Percentiles rank a stretch among this genome's conserved stretches.
These are phyloP conservation scores for Neocloeon triangulifer DNA, from an alignment of 1,140 invertebrate genomes.

Conservation along the genomic window DNA sequence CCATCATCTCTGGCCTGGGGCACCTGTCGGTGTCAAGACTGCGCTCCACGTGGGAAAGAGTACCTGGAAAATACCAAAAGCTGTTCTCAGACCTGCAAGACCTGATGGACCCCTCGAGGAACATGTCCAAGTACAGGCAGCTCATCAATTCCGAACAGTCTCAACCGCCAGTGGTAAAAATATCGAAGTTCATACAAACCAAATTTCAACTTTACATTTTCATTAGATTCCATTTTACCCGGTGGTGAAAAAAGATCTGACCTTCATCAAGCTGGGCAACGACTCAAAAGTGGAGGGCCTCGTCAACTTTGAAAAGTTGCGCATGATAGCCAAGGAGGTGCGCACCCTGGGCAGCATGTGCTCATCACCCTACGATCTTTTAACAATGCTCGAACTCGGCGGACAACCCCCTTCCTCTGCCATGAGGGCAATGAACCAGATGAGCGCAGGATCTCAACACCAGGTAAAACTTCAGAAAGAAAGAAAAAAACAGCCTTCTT, in stretches of 20 bases:
- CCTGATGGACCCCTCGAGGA: conserved; percentile 91
- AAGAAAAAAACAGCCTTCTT: no score
- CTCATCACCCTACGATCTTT: conserved; percentile 72
- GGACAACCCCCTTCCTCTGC: conserved; percentile 69
- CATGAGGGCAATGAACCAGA: conserved; percentile 71
- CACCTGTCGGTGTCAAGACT: conserved; percentile 83
- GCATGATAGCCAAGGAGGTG: conserved; percentile 97
- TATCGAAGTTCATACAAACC: background rate
- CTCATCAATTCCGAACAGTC: conserved; percentile 69
- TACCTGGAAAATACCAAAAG: conserved; percentile 86
- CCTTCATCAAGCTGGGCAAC: conserved; percentile 94
- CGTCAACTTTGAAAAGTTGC: conserved; percentile 94
- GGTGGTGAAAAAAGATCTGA: conserved; percentile 91
- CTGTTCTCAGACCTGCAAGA: conserved; percentile 82
- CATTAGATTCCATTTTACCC: conserved; percentile 86
- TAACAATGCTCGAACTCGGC: conserved; percentile 59
- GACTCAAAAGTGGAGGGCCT: conserved; percentile 76
- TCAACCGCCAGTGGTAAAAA: conserved; percentile 66
- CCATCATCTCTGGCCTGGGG: conserved; percentile 89
- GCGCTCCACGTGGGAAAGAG: conserved; percentile 87
- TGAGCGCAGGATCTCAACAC: conserved; percentile 29
- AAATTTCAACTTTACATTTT: conserved; percentile 6
- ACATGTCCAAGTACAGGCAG: conserved; percentile 97
- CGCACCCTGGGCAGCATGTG: conserved; percentile 86
- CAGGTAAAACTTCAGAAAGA: no score